phyloP scores from a whole-genome alignment of 1,140 invertebrate species.

The Ips nitidus region DNA sequence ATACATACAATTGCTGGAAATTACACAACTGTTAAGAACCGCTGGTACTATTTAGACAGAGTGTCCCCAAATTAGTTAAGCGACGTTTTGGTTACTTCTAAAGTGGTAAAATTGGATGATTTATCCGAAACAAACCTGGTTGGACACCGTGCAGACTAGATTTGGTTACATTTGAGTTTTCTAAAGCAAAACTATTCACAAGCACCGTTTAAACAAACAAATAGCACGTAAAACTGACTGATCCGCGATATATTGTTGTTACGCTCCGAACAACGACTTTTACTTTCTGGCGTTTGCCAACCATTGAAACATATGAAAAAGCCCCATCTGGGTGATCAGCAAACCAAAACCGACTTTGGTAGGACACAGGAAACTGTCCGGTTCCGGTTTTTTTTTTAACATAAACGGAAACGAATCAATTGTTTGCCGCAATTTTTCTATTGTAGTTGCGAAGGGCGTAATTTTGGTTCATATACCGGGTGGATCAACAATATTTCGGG shows the following conservation, averaged over 20 bases:
- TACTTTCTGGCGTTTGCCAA: slow-evolving; percentile 8
- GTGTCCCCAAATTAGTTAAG: too few species aligned
- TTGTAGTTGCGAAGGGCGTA: neutral
- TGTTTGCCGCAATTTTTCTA: neutral
- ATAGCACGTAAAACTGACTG: neutral
- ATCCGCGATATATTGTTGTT: too few species aligned
- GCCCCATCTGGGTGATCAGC: slow-evolving; percentile 8
- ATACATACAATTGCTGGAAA: too few species aligned
- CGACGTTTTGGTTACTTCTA: neutral
- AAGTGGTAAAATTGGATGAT: neutral
- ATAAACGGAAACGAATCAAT: neutral
- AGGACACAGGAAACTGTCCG: neutral
- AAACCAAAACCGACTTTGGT: slow-evolving; percentile 17
- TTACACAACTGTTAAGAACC: too few species aligned
- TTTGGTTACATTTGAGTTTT: neutral
- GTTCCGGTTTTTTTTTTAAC: neutral
- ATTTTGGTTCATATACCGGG: neutral
- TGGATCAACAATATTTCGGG: neutral
- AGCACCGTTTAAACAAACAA: neutral
- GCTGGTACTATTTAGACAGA: too few species aligned
- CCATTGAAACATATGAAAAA: slow-evolving; percentile 4
- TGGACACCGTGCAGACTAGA: neutral
- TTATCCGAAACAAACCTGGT: neutral
- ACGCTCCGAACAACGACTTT: neutral
- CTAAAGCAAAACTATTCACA: neutral